Conservation (phyloP, 2,113 vertebrate species). For the Chaetorhynchus papuensis region DNA sequence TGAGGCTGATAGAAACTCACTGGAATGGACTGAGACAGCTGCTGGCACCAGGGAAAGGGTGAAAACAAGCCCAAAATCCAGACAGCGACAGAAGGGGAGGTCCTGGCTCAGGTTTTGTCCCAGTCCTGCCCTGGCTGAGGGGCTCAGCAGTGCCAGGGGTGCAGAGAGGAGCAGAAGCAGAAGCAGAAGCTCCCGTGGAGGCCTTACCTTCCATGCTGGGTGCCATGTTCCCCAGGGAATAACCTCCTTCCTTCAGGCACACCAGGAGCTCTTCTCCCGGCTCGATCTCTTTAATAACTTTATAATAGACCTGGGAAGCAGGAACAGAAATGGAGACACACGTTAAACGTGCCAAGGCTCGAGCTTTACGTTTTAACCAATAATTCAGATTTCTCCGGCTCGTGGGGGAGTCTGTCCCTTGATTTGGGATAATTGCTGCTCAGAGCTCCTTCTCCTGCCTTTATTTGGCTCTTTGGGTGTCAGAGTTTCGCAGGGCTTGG, state of each 20-base stretch:
- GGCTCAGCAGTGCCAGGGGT: neutral
- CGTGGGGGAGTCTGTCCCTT: neutral
- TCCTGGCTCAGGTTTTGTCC: neutral
- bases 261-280: constrained; percentile 95
- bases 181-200: neutral
- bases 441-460: neutral
- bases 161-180: neutral
- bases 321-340: constrained; percentile 10
- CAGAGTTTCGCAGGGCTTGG: neutral
- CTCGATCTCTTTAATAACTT: constrained; percentile 94
- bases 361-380: neutral
- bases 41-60: too few species aligned
- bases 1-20: neutral
- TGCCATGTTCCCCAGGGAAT: constrained; percentile 88
- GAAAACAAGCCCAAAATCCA: neutral
- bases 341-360: neutral
- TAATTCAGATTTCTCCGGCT: neutral
- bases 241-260: constrained; percentile 91
- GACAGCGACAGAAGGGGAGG: neutral
- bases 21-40: neutral
- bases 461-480: neutral
- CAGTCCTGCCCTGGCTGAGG: neutral
- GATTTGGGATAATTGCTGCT: neutral
- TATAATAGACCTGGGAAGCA: constrained; percentile 86
- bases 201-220: constrained; percentile 94